Evolutionary conservation across 2,888 invertebrate species (phyloP), one percentile per base, ranked within the genome.

Genomic region (Lasioglossum lativentre): DNA sequence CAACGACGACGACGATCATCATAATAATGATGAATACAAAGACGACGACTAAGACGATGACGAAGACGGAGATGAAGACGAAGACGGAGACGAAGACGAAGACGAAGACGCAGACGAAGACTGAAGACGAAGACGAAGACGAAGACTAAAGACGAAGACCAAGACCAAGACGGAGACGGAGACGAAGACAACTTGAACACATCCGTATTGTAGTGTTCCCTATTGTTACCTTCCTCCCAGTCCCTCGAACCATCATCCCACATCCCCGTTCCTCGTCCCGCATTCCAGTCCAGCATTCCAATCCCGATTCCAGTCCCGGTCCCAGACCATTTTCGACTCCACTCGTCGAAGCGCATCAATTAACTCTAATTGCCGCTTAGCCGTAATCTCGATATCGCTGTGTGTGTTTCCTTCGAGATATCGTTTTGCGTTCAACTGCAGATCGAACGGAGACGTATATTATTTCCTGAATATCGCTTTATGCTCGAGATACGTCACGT

Each of bases 341-440:
- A 56, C 40, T 56, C 82, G 76, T 75, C 66, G 70, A 86, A 79
- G 71, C 72, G 80, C 86, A 86, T 80, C 80, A 66, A 86, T 80
- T 80, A 86, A 86, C 86, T 82, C 79, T 86, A 70, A 70, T 86
- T 83, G 82, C 77, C 86, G 86, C 86, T 85, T 86, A 86, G 70
- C 73, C 80, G 72, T 86, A 86, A 86, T 71, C 86, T 86, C 86
- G 86, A 86, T 87, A 87, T 87, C 86, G 86, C 83, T 87, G 79
- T 80, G 86, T 86, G 86, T 86, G 82, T 86, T 87, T 83, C 76
- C 86, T 87, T 87, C 86, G 86, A 75, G 83, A 83, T 80, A 80
- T 80, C 78, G 86, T 87, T 86, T 83, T 80, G 75, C 83, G 83
- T 86, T 80, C 38, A 78, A 70, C 23, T 83, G 73, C 77, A 75